Conservation (phyloP, 2,113 vertebrate genomes). For the Silurus asotus region DNA sequence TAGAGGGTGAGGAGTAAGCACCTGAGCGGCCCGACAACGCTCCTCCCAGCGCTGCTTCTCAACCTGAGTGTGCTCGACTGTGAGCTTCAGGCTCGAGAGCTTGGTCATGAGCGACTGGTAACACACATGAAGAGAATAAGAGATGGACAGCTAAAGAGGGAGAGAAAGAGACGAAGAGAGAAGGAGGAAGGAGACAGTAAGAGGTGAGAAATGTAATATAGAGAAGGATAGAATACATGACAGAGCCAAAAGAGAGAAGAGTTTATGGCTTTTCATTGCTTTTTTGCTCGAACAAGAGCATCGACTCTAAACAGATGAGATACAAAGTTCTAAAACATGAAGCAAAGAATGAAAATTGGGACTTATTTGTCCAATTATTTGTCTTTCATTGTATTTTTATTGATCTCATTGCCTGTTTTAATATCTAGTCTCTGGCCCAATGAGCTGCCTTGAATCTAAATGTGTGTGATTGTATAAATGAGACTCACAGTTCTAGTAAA, state of each 20-base stretch:
- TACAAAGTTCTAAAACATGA: neutral
- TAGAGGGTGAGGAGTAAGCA: slow-evolving; percentile 62
- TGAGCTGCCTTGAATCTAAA: neutral
- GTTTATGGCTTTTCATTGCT: neutral
- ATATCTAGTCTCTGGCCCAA: neutral
- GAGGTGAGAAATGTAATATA: neutral
- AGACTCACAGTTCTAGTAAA: too few species aligned
- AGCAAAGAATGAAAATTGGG: neutral
- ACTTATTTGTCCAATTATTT: neutral
- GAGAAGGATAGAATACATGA: neutral
- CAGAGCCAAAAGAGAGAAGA: neutral
- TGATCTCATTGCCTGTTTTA: neutral
- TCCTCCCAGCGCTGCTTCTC: slow-evolving; percentile 75
- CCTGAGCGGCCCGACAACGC: slow-evolving; percentile 67
- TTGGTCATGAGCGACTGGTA: slow-evolving; percentile 72
- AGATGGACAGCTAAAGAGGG: slow-evolving; percentile 69
- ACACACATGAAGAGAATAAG: slow-evolving; percentile 69
- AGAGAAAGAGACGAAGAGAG: slow-evolving; percentile 52
- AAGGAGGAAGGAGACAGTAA: slow-evolving; percentile 41
- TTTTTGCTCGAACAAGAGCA: neutral
- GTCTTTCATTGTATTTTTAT: neutral
- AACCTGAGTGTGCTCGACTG: slow-evolving; percentile 74
- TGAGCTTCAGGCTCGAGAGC: slow-evolving; percentile 74
- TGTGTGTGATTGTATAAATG: neutral
- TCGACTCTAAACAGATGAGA: neutral